A percentile compares a stretch with the other conserved stretches of the same genome.
phyloP scores from a whole-genome alignment of 1,140 invertebrate species.

The Bombus waltoni region DNA sequence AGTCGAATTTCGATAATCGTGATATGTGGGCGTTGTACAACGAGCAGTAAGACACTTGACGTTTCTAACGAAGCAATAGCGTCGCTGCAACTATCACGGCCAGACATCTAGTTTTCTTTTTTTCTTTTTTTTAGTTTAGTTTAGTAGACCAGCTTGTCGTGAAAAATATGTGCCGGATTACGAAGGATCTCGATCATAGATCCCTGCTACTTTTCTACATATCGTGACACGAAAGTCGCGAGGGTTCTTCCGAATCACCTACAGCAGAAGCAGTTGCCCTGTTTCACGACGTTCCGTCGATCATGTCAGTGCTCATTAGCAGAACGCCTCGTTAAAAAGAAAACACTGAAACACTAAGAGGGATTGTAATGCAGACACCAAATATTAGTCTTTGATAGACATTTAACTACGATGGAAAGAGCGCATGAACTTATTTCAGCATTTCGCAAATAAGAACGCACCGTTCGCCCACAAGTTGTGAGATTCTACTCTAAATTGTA shows the following conservation, averaged over 20 bases:
- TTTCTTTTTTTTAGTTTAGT: too few relatives aligned
- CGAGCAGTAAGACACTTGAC: not conserved
- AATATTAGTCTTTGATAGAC: not conserved
- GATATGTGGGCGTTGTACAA: slow-evolving; percentile 22
- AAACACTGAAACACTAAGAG: slow-evolving; percentile 14
- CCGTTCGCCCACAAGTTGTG: too few relatives aligned
- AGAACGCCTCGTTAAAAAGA: not conserved
- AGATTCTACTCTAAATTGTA: too few relatives aligned
- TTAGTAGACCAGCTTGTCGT: not conserved
- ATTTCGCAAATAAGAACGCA: not conserved
- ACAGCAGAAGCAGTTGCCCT: not conserved
- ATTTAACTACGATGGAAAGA: not conserved
- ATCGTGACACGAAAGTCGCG: not conserved
- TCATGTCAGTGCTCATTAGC: not conserved
- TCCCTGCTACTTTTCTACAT: not conserved
- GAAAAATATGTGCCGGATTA: not conserved
- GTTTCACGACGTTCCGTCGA: slow-evolving; percentile 20
- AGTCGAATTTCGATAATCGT: not conserved
- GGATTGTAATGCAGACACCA: not conserved
- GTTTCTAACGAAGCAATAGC: not conserved
- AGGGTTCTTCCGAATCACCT: not conserved
- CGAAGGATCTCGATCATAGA: not conserved
- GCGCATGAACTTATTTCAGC: not conserved
- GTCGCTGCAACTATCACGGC: not conserved
- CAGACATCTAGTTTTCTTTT: not conserved